These are phyloP conservation scores for Thaumatotibia leucotreta DNA, from an alignment of 1,140 invertebrate genomes.

Conservation along the genomic window DNA sequence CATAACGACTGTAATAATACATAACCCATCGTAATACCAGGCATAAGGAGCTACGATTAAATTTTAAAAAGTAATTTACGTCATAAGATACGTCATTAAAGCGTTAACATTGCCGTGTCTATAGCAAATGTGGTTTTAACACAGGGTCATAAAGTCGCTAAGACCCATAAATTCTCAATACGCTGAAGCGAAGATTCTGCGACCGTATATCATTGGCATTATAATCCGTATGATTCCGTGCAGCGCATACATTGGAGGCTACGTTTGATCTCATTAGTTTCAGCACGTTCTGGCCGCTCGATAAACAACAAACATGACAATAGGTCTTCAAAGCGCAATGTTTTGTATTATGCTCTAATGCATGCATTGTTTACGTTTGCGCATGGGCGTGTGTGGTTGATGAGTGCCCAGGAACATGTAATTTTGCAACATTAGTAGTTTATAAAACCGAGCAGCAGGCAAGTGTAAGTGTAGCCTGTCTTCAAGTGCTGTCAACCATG, in stretches of 20 bases:
- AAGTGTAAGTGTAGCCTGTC: constrained; percentile 2
- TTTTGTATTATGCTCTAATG: constrained; percentile 18
- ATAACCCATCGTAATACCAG: not conserved
- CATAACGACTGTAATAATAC: constrained; percentile 5
- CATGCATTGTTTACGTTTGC: constrained; percentile 7
- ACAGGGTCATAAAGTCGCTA: not conserved
- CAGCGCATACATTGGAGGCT: not conserved
- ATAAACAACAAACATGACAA: not conserved
- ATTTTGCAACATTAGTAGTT: constrained; percentile 31
- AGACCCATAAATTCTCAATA: not conserved
- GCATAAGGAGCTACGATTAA: not conserved
- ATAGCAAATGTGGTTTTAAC: not conserved
- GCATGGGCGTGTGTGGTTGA: constrained; percentile 26
- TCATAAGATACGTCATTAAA: constrained; percentile 2
- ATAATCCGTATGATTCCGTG: not conserved
- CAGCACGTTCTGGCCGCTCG: not conserved
- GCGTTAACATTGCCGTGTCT: not conserved
- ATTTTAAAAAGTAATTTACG: constrained; percentile 6
- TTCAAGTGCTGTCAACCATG: constrained; percentile 25
- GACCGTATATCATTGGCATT: not conserved
- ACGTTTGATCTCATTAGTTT: not conserved
- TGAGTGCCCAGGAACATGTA: constrained; percentile 26
- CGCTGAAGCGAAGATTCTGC: not conserved
- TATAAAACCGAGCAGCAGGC: constrained; percentile 29
- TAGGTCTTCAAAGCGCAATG: not conserved